phyloP scores from a whole-genome alignment of 2,797 vertebrate species.

The Sylvia borin region DNA sequence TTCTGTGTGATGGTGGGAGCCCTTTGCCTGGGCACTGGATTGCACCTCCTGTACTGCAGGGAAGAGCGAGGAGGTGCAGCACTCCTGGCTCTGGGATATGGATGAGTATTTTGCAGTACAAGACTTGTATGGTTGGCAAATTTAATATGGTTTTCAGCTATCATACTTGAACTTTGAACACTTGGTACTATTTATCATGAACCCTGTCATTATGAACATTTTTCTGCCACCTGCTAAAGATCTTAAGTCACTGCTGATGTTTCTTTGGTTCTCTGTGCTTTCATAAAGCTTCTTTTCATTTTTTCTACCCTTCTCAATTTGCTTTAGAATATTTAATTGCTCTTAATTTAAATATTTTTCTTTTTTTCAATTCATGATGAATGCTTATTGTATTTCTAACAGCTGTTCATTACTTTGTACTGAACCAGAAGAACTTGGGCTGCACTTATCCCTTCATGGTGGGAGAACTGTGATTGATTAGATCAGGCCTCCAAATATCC shows the following conservation, averaged over 20 bases:
- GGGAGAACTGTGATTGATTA: neutral
- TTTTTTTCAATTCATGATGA: neutral
- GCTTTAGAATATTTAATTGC: neutral
- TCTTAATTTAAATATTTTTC: neutral
- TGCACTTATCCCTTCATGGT: neutral
- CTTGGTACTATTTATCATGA: neutral
- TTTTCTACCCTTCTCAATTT: neutral
- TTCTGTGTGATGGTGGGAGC: fast-evolving
- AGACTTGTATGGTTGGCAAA: neutral
- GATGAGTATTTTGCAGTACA: neutral
- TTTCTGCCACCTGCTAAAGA: neutral
- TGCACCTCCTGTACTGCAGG: neutral
- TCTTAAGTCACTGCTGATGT: neutral
- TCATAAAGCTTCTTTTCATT: neutral
- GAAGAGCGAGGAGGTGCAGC: neutral
- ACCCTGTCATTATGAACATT: neutral
- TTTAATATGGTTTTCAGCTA: neutral
- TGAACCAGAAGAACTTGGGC: neutral
- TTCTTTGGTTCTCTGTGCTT: neutral
- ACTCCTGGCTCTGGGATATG: neutral
- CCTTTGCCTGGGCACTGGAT: neutral
- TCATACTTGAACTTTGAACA: neutral
- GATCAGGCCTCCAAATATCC: neutral
- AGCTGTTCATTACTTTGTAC: neutral
- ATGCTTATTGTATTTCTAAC: neutral